phyloP scores from a whole-genome alignment of 2,888 invertebrate genomes.

The Euplagia quadripunctaria region DNA sequence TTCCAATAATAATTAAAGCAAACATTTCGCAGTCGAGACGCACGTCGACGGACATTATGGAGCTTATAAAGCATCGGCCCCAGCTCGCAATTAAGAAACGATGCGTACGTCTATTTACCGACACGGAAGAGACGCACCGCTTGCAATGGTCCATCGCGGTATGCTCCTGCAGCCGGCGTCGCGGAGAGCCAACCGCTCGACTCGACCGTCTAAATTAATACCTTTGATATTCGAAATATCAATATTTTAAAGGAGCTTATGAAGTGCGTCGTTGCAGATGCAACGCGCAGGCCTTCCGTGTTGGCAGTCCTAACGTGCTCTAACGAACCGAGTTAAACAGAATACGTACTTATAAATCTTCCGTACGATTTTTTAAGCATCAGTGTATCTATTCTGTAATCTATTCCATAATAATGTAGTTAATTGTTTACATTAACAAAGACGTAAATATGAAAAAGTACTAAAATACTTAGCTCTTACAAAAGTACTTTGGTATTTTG shows the following conservation, averaged over 20 bases:
- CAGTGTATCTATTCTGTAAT: too few relatives aligned
- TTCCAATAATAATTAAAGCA: constrained; percentile 88
- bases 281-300: constrained; percentile 76
- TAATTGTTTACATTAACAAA: too few relatives aligned
- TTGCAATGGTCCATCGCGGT: constrained; percentile 82
- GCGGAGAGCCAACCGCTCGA: constrained; percentile 71
- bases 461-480: background rate
- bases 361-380: constrained; percentile 35
- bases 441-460: constrained; percentile 14
- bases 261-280: constrained; percentile 75
- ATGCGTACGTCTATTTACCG: constrained; percentile 84
- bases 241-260: constrained; percentile 84
- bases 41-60: constrained; percentile 83
- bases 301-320: constrained; percentile 74
- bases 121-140: constrained; percentile 84
- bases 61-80: constrained; percentile 86
- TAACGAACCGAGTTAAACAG: constrained; percentile 71
- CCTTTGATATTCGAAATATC: constrained; percentile 86
- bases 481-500: background rate
- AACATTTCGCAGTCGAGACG: constrained; percentile 85
- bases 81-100: constrained; percentile 86
- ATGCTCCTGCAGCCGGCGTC: constrained; percentile 64
- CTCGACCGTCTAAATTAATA: constrained; percentile 81
- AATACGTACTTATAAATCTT: constrained; percentile 63
- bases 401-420: too few relatives aligned